These are phyloP conservation scores for Notolepis coatsorum DNA, from an alignment of 2,797 vertebrate species.

Conservation along the genomic window DNA sequence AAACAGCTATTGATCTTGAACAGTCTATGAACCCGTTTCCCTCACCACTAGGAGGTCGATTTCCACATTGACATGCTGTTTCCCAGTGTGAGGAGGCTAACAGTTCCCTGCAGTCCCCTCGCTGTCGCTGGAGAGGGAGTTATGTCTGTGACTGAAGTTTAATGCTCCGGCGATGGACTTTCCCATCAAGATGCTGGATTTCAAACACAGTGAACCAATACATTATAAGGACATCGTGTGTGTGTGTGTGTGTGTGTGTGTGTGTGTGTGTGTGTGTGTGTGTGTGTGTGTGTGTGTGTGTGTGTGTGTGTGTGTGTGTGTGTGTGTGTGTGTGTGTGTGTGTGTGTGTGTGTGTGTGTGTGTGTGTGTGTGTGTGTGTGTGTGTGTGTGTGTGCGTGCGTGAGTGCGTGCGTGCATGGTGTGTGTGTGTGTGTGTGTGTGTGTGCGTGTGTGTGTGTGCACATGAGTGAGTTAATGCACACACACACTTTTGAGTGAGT, in stretches of 20 bases:
- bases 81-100: conserved; percentile 9
- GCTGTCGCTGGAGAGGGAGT: conserved; percentile 28
- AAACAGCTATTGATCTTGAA: conserved; percentile 28
- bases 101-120: conserved; percentile 31
- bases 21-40: conserved; percentile 3
- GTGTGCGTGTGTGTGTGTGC: neutral
- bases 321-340: neutral
- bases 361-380: neutral
- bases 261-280: conserved; percentile 4
- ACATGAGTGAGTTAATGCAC: neutral
- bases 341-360: neutral
- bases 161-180: conserved; percentile 19
- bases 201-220: conserved; percentile 58
- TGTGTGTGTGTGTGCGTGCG: too few relatives aligned
- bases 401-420: too few relatives aligned
- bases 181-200: conserved; percentile 39
- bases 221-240: conserved; percentile 53
- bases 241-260: neutral
- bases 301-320: conserved; percentile 28
- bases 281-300: conserved; percentile 11
- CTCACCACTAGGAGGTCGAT: conserved; percentile 19
- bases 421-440: too few relatives aligned
- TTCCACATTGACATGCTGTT: conserved; percentile 18
- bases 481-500: neutral
- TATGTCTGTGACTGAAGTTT: conserved; percentile 36